These are phyloP conservation scores for Apamea monoglypha DNA, from an alignment of 2,888 invertebrate species.

Conservation along the genomic window DNA sequence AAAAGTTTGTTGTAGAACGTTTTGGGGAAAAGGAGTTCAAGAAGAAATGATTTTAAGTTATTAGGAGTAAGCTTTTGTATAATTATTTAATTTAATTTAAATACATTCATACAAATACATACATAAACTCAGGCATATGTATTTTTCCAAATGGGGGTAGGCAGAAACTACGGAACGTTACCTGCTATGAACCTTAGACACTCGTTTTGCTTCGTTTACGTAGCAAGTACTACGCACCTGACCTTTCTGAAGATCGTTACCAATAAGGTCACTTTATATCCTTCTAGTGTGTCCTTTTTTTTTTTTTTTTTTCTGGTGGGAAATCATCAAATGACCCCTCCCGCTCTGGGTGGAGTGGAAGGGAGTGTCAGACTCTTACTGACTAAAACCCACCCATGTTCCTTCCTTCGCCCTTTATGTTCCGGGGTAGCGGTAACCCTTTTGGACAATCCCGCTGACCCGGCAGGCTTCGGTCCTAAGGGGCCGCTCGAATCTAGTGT, in stretches of 20 bases:
- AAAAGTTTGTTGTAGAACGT: conserved; percentile 25
- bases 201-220: background rate
- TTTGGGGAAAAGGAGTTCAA: background rate
- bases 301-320: too few relatives aligned
- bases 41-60: background rate
- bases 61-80: background rate
- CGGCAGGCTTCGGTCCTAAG: too few relatives aligned
- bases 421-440: too few relatives aligned
- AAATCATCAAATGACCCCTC: too few relatives aligned
- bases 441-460: too few relatives aligned
- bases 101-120: background rate
- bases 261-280: background rate
- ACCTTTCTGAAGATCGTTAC: background rate
- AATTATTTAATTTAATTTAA: background rate
- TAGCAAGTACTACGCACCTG: background rate
- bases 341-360: too few relatives aligned
- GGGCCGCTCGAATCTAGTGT: too few relatives aligned
- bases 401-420: too few relatives aligned
- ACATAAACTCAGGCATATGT: background rate
- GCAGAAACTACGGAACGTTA: too few relatives aligned
- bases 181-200: background rate
- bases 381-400: too few relatives aligned
- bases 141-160: background rate
- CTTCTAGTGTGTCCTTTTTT: too few relatives aligned
- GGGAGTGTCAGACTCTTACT: too few relatives aligned